Evolutionary conservation across 2,113 vertebrate genomes (phyloP).

Genomic region (Anseranas semipalmata): DNA sequence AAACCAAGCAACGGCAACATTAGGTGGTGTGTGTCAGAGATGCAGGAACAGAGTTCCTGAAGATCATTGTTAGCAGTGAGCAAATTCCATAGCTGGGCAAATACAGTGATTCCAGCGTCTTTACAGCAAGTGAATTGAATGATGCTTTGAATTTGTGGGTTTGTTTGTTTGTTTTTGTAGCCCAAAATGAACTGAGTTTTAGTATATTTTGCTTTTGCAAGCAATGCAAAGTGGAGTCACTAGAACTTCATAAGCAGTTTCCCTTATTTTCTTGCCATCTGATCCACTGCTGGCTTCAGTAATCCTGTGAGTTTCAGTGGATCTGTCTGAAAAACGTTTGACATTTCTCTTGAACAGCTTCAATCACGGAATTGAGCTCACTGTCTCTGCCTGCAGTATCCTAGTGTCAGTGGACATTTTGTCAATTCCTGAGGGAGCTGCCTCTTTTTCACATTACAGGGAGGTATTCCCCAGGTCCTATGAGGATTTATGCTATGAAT

Average conservation of each 20-base stretch:
- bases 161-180: neutral
- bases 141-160: neutral
- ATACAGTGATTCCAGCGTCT: neutral
- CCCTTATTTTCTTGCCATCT: neutral
- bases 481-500: neutral
- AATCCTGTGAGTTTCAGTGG: neutral
- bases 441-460: neutral
- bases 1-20: accelerated
- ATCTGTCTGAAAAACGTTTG: neutral
- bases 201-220: neutral
- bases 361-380: neutral
- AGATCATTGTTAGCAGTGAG: neutral
- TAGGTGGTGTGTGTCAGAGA: neutral
- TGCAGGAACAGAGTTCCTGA: neutral
- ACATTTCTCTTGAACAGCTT: neutral
- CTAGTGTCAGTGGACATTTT: neutral
- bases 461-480: neutral
- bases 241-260: neutral
- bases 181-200: neutral
- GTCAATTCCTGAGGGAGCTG: neutral
- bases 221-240: neutral
- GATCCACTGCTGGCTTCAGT: neutral
- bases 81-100: neutral
- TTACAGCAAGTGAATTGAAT: neutral
- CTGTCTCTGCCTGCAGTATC: neutral